phyloP scores from a whole-genome alignment of 2,888 invertebrate genomes.

The Apodemia zela region DNA sequence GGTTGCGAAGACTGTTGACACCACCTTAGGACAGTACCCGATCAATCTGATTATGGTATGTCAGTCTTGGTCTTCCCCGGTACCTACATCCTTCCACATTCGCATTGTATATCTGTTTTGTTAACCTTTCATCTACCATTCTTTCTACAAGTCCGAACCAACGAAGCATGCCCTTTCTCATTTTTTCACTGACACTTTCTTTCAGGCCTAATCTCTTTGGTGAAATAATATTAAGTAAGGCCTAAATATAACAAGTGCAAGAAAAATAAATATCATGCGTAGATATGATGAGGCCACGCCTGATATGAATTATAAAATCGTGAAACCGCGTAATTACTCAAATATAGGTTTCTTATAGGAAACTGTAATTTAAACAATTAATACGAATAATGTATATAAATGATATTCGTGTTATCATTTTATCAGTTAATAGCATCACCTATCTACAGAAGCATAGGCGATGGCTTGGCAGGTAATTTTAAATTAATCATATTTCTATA shows the following conservation, averaged over 20 bases:
- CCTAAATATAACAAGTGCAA: background rate
- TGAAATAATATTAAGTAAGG: too few species aligned
- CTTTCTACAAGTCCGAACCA: too few species aligned
- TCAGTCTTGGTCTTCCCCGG: too few species aligned
- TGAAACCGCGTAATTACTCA: constrained; percentile 37
- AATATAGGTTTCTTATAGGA: constrained; percentile 39
- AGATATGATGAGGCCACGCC: constrained; percentile 30
- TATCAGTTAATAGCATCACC: constrained; percentile 40
- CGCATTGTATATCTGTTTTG: too few species aligned
- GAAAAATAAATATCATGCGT: constrained; percentile 9
- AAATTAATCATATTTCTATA: background rate
- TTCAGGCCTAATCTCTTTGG: too few species aligned
- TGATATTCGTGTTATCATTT: constrained; percentile 30
- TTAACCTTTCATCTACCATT: too few species aligned
- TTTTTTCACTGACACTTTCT: too few species aligned
- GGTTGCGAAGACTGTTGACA: too few species aligned
- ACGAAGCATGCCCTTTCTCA: too few species aligned
- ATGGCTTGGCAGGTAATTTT: constrained; percentile 61
- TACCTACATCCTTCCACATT: too few species aligned
- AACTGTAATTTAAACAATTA: constrained; percentile 43
- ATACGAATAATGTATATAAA: constrained; percentile 42
- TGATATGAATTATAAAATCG: constrained; percentile 30
- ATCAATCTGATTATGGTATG: too few species aligned
- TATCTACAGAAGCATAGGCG: constrained; percentile 32
- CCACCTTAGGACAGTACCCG: too few species aligned